Conservation (phyloP, 2,888 invertebrate genomes). For the Monochamus alternatus region DNA sequence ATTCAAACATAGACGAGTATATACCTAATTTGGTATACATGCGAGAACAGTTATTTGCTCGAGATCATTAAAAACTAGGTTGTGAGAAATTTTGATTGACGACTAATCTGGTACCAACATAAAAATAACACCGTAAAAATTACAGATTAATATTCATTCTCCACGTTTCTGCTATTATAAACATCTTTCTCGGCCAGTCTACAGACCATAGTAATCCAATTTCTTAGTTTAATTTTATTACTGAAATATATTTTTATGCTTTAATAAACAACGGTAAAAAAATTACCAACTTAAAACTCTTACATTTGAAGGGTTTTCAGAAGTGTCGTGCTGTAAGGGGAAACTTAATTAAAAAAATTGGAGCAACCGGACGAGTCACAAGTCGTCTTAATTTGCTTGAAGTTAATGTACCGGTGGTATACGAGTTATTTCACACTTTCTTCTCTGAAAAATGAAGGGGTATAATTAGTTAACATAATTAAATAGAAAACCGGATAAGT, state of each 20-base stretch:
- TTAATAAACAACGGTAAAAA: too few species aligned
- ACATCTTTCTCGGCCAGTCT: background rate
- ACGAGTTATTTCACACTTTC: background rate
- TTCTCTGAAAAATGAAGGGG: slow-evolving; percentile 4
- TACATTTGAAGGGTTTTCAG: too few species aligned
- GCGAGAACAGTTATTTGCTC: background rate
- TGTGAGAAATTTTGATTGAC: slow-evolving; percentile 21
- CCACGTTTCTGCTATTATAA: background rate
- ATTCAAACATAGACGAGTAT: too few species aligned
- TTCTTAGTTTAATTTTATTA: background rate
- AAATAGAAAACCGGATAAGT: background rate
- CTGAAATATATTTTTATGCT: background rate
- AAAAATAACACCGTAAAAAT: slow-evolving; percentile 19
- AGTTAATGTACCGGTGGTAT: background rate
- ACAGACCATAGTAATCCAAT: background rate
- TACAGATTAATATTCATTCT: background rate
- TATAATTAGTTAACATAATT: slow-evolving; percentile 5
- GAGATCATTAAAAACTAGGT: slow-evolving; percentile 1
- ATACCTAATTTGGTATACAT: background rate
- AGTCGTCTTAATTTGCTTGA: background rate
- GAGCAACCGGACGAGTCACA: background rate
- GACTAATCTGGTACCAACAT: background rate
- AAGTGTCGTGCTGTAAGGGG: background rate
- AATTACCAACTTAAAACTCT: too few species aligned
- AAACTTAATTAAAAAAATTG: background rate